Base-by-base conservation (phyloP, 2,113 vertebrate species). In the Regulus satrapa region DNA sequence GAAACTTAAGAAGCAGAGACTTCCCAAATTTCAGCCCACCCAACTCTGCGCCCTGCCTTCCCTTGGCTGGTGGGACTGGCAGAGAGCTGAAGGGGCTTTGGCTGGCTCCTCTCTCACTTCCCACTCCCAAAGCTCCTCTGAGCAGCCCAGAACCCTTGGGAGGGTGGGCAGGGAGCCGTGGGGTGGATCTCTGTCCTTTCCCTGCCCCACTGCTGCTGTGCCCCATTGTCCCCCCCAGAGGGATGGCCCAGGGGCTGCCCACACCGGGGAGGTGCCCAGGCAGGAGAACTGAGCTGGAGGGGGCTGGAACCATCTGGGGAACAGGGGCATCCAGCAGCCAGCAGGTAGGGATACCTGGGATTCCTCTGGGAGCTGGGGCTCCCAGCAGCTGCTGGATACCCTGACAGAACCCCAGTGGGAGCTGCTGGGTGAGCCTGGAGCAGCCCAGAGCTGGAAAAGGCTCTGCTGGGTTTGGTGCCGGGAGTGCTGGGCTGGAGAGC, bases 141-240 rank as follows among this genome's bases (percentile, higher is more conserved):
- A 76, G 55, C 52, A 82, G 51, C 54, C 45, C 18, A 5, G 2
- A 66, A 58, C 49, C 36, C 52, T n/a, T 24, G n/a, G 36, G n/a
- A 77, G 40, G 16, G 20, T 68, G 36, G 4, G 31, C 74, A 14
- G 19, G 18, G 61, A 73, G 62, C 52, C n/a, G 26, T 14, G 52
- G 28, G 59, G 13, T 31, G 43, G 36, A 21, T 40, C 9, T 12
- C 48, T 36, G 68, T 78, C 29, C 52, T 41, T 54, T 69, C n/a
- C 72, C 52, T 73, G 36, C 32, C 14, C 62, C 0, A 0, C n/a
- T 15, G 25, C 18, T 21, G n/a, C 56, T 28, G n/a, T 61, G 40
- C 8, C 52, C 51, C 25, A 2, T 26, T 16, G n/a, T 43, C 20
- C 45, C 34, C 16, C 8, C 10, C 21, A 14, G 32, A 38, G 19